Base-by-base conservation (phyloP, 2,113 vertebrate species). In the Oncorhynchus clarkii region DNA sequence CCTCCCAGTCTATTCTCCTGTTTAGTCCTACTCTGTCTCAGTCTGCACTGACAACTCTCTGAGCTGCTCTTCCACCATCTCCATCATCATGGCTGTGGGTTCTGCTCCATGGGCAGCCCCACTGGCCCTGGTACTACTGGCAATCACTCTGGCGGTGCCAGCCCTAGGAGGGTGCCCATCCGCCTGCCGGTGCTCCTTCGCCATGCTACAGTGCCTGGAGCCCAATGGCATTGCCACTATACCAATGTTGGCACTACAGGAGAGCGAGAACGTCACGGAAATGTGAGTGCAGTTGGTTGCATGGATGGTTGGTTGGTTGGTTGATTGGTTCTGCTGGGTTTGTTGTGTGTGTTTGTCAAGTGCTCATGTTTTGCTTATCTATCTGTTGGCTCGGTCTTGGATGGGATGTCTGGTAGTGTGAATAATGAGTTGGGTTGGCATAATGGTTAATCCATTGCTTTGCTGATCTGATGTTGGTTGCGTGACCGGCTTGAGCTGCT, bases 211-310 rank as follows among this genome's bases (percentile, higher is more conserved):
- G 83, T 94, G 93, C 74, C 82, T 91, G 87, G 92, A 93, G 67
- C 59, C 82, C 1, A 80, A 93, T 13, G 89, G 88, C 1, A 87
- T 93, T 77, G 29, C 71, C 80, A 82, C 82, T 84, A 76, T 94
- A 78, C 92, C 93, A 0, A 62, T 74, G 2, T 82, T 94, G 87
- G 83, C 81, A 0, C 48, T 3, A 2, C 89, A 92, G 31, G 93
- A 94, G 79, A 93, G 92, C 54, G 93, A 94, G 79, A 94, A 94
- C 39, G 74, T 94, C 82, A 94, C 93, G 0, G 93, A 94, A 80
- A 94, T 94, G 93, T 94, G 85, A 94, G 93, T 94, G 76, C 22
- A 4, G 9, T 22, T 24, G 24, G n/a, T 71, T 71, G 59, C 24
- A 69, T 72, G 16, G 1, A 59, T 57, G 34, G 48, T 51, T 48